phyloP scores from a whole-genome alignment of 2,797 vertebrate genomes.

The Hemitrygon akajei region DNA sequence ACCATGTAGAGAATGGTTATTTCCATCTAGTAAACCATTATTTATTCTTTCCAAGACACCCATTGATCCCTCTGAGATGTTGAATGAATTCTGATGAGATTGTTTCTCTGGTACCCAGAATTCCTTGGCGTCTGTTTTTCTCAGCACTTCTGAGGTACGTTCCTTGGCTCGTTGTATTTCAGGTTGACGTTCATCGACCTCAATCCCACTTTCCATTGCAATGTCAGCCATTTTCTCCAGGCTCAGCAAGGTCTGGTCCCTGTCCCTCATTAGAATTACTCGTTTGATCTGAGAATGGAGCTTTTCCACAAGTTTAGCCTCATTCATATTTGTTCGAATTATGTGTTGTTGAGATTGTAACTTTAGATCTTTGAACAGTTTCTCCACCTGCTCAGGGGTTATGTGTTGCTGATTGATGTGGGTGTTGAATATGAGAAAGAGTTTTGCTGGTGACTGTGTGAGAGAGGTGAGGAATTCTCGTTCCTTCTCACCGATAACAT shows the following conservation, averaged over 20 bases:
- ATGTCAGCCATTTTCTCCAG: too few species aligned
- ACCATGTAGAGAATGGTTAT: too few species aligned
- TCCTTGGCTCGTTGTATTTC: slow-evolving; percentile 60
- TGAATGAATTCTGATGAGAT: too few species aligned
- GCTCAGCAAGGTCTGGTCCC: too few species aligned
- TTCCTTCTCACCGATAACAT: slow-evolving; percentile 57
- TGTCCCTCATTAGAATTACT: slow-evolving; percentile 45
- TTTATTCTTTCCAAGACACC: too few species aligned
- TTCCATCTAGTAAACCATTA: too few species aligned
- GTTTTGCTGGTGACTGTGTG: slow-evolving; percentile 43
- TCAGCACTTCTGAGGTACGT: too few species aligned
- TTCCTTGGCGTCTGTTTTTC: too few species aligned
- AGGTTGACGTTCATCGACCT: slow-evolving; percentile 59
- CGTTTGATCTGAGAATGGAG: slow-evolving; percentile 47
- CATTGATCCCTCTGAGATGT: too few species aligned
- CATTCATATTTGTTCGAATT: slow-evolving; percentile 45
- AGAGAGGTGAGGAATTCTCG: slow-evolving; percentile 46
- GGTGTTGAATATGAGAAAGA: slow-evolving; percentile 48
- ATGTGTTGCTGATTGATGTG: slow-evolving; percentile 39
- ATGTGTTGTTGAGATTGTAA: slow-evolving; percentile 45
- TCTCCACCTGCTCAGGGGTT: slow-evolving; percentile 15
- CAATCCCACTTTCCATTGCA: slow-evolving; percentile 53
- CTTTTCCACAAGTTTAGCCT: slow-evolving; percentile 49
- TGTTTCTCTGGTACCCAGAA: too few species aligned
- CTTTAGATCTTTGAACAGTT: slow-evolving; percentile 41